Base-by-base conservation (phyloP, 2,113 vertebrate species). In the Xiphophorus maculatus region DNA sequence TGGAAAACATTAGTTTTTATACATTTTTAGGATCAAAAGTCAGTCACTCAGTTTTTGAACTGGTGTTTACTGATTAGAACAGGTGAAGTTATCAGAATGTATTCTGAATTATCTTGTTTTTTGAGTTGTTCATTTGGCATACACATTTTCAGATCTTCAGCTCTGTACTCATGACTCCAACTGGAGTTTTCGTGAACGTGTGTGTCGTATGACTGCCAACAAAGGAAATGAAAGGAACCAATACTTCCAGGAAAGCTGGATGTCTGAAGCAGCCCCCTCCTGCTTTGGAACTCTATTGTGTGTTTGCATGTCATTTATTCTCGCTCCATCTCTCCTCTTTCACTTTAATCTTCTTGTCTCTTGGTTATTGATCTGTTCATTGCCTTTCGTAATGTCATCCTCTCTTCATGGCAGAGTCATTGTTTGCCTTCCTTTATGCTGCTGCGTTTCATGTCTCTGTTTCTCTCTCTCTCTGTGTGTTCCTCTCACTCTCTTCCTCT, bases 341-440 rank as follows among this genome's bases (percentile, higher is more conserved):
- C 9, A 22, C 27, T 79, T 63, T 30, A n/a, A 73, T 71, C 71
- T 75, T 63, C 72, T 29, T 74, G 25, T 70, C 51, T 66, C 77
- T 61, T 32, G 19, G 68, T 84, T 78, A 84, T 89, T 86, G 84
- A 84, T 91, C 77, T 68, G 66, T 64, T 27, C 54, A 42, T 65
- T 63, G 32, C 60, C 64, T 68, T 54, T 78, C 61, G 62, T 88
- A 71, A 86, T 83, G 79, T 84, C 86, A 54, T 84, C 89, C 71
- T 44, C 48, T 77, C 80, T 91, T 92, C 89, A 74, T 67, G 64
- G 71, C 83, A 73, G 90, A 92, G 61, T 82, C 87, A 89, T 80
- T 74, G 77, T 73, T 79, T 87, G 84, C 37, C 79, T 44, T 77
- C 82, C 81, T 74, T 89, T 85, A 82, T 22, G 13, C 64, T 68